Conservation (phyloP, 2,797 vertebrate species). For the Pelodytes ibericus region DNA sequence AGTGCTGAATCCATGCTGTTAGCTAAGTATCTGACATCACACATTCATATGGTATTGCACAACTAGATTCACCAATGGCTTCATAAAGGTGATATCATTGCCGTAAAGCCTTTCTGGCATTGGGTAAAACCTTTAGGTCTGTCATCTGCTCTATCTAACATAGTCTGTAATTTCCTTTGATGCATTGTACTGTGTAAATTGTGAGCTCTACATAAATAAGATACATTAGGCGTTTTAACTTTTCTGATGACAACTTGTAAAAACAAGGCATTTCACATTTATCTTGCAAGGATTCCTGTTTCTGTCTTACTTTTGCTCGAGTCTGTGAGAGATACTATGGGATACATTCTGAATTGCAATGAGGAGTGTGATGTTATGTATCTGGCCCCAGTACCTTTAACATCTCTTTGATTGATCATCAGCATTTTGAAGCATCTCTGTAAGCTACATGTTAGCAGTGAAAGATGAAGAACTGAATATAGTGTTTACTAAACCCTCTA, state of each 20-base stretch:
- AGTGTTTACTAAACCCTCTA: not conserved
- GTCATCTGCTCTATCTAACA: too few relatives aligned
- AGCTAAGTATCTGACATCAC: too few relatives aligned
- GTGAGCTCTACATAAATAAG: not conserved
- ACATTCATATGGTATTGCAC: too few relatives aligned
- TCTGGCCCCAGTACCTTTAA: not conserved
- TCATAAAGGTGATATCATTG: too few relatives aligned
- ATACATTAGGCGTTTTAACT: not conserved
- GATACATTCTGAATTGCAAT: not conserved
- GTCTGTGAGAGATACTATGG: not conserved
- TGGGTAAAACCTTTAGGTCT: too few relatives aligned
- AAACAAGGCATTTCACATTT: not conserved
- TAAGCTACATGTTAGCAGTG: not conserved
- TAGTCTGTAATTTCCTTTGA: too few relatives aligned
- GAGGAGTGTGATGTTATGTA: not conserved
- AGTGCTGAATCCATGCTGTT: too few relatives aligned
- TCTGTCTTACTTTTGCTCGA: not conserved
- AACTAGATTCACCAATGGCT: too few relatives aligned
- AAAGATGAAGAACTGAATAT: not conserved
- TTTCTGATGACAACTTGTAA: not conserved
- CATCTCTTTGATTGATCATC: not conserved
- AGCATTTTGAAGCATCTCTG: not conserved
- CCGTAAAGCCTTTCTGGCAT: too few relatives aligned
- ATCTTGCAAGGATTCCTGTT: not conserved
- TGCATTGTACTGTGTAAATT: too few relatives aligned